A percentile compares a stretch with the other conserved stretches of the same genome.
Conservation (phyloP, 2,113 vertebrate genomes). For the Malurus alboscapulatus region DNA sequence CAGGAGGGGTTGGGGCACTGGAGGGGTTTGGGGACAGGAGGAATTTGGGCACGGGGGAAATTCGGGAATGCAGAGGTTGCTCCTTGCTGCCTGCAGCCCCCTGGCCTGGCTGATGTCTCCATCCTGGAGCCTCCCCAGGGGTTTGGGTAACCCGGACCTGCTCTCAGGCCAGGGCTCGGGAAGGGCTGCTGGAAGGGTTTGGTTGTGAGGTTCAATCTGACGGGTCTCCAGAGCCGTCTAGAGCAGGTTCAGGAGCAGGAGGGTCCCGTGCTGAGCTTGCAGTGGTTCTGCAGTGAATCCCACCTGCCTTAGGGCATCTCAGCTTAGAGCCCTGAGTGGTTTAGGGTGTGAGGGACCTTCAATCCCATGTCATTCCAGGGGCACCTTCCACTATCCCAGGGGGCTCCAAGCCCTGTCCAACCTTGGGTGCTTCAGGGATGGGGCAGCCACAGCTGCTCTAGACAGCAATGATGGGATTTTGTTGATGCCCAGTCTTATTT, state of each 20-base stretch:
- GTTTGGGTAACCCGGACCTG: not conserved
- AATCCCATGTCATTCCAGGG: not conserved
- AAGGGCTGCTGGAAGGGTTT: not conserved
- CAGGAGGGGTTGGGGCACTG: too few species aligned
- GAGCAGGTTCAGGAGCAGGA: not conserved
- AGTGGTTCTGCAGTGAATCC: not conserved
- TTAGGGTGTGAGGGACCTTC: not conserved
- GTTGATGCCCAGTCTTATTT: not conserved
- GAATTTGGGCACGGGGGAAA: too few species aligned
- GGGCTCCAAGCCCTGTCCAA: accelerated
- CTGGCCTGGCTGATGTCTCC: not conserved
- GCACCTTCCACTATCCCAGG: not conserved
- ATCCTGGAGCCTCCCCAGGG: not conserved
- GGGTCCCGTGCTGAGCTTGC: not conserved
- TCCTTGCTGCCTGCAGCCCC: not conserved
- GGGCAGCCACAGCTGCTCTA: not conserved
- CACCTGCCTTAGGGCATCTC: accelerated
- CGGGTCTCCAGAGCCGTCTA: accelerated
- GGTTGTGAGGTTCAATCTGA: not conserved
- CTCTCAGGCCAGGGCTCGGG: accelerated
- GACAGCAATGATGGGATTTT: not conserved
- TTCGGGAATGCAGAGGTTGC: not conserved
- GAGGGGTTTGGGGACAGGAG: too few species aligned
- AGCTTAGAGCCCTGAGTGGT: accelerated
- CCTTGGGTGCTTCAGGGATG: not conserved